Conservation (phyloP, 2,113 vertebrate species). For the Chauna torquata region DNA sequence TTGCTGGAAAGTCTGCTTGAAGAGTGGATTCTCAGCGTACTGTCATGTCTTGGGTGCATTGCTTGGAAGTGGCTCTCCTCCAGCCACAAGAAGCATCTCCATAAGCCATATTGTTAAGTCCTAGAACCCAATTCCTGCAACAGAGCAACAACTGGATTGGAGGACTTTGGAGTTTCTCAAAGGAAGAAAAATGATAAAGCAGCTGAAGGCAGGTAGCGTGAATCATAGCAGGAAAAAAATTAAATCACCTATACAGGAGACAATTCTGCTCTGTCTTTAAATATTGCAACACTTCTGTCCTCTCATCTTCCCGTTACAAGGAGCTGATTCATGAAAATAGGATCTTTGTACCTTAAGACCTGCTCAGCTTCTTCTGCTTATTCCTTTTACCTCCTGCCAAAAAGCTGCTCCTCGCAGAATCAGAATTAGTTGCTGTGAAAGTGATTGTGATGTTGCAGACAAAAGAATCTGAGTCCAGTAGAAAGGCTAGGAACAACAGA, state of each 20-base stretch:
- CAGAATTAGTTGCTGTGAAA: constrained; percentile 23
- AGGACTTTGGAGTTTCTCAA: background rate
- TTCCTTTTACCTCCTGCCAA: constrained; percentile 41
- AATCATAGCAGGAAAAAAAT: constrained; percentile 1
- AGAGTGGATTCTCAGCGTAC: background rate
- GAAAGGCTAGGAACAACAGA: background rate
- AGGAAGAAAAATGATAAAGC: background rate
- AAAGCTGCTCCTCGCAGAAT: constrained; percentile 30
- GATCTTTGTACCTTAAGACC: constrained; percentile 33
- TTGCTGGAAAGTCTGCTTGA: background rate
- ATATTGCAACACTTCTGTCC: background rate
- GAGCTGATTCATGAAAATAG: constrained; percentile 40
- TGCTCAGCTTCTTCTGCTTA: constrained; percentile 17
- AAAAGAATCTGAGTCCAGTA: constrained; percentile 22
- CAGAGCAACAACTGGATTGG: background rate
- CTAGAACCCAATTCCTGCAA: background rate
- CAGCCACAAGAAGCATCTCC: background rate
- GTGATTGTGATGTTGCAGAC: constrained; percentile 3
- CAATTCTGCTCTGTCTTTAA: background rate
- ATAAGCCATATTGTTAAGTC: background rate
- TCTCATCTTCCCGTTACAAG: background rate
- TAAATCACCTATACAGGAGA: background rate
- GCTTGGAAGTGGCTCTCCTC: background rate
- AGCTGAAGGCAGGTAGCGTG: background rate
- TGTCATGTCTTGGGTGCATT: background rate